phyloP scores from a whole-genome alignment of 2,888 invertebrate species.

The Agrochola lota region DNA sequence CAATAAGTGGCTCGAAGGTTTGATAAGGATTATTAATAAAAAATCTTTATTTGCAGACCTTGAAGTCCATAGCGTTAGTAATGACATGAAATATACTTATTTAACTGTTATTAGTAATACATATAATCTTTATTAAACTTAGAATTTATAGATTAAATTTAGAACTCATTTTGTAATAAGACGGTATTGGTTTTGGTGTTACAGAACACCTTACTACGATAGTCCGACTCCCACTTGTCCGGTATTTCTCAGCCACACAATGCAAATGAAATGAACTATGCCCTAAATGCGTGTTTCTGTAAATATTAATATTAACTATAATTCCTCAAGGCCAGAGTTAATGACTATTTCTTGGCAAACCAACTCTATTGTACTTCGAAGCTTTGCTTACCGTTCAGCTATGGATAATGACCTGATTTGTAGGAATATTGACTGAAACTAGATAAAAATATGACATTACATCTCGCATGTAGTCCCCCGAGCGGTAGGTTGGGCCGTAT shows the following conservation, averaged over 20 bases:
- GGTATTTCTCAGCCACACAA: too few species aligned
- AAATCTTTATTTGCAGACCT: too few species aligned
- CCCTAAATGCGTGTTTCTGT: constrained; percentile 10
- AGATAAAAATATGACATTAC: neutral
- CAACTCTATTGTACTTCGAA: constrained; percentile 16
- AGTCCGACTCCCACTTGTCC: too few species aligned
- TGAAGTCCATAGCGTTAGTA: too few species aligned
- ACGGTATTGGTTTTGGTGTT: too few species aligned
- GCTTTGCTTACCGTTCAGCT: neutral
- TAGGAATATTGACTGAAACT: neutral
- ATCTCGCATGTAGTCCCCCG: neutral
- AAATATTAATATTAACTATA: constrained; percentile 11
- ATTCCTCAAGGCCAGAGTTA: constrained; percentile 39
- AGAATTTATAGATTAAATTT: too few species aligned
- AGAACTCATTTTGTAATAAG: too few species aligned
- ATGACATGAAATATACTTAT: too few species aligned
- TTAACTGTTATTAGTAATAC: too few species aligned
- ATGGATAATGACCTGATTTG: constrained; percentile 19
- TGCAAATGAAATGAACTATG: neutral
- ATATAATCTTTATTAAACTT: too few species aligned
- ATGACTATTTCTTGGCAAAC: constrained; percentile 47
- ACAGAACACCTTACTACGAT: too few species aligned
- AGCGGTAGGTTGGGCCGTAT: neutral
- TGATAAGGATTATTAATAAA: too few species aligned
- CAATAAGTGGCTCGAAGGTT: neutral